Evolutionary conservation across 2,888 invertebrate genomes (phyloP), one percentile per base, ranked within the genome.

Genomic region (Perithous albicinctus): DNA sequence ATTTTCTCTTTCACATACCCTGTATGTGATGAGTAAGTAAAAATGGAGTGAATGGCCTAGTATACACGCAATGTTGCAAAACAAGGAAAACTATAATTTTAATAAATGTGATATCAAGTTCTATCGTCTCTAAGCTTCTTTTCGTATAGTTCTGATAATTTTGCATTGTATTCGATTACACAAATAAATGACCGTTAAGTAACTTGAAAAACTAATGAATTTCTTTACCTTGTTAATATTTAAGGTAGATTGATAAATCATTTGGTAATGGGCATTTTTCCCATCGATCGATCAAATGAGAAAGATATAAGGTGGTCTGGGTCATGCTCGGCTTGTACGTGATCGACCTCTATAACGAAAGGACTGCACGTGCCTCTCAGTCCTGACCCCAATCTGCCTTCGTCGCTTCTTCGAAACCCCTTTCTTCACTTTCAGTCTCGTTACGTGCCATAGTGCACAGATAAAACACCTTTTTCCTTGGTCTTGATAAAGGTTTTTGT

Each of bases 261-360:
- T n/a, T n/a, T 2, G 1, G 41, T 2, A 43, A n/a, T n/a, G 41
- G n/a, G 2, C 12, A 15, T 26, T n/a, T 23, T 20, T 63, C 23
- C 4, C 10, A n/a, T 10, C 38, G 10, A n/a, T 66, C 29, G 66
- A 48, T 74, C 15, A 38, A 48, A 74, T n/a, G 35, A 23, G 35
- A 23, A 29, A 32, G 38, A 18, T 15, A 23, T 43, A 41, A n/a
- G 26, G 15, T 3, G 41, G 41, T 43, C 41, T n/a, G 43, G 64
- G 43, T 66, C 29, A 66, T 43, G 12, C 64, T 43, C 29, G 46
- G 15, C 46, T 23, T 46, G 64, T 46, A 66, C 64, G 43, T 66
- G 64, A 46, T 66, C 46, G 64, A 66, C 29, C 46, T 63, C 2
- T 43, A 66, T 66, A 43, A 46, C 46, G 46, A 66, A 46, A 51